These are phyloP conservation scores for Tetropium fuscum DNA, from an alignment of 2,888 invertebrate genomes.

Conservation along the genomic window DNA sequence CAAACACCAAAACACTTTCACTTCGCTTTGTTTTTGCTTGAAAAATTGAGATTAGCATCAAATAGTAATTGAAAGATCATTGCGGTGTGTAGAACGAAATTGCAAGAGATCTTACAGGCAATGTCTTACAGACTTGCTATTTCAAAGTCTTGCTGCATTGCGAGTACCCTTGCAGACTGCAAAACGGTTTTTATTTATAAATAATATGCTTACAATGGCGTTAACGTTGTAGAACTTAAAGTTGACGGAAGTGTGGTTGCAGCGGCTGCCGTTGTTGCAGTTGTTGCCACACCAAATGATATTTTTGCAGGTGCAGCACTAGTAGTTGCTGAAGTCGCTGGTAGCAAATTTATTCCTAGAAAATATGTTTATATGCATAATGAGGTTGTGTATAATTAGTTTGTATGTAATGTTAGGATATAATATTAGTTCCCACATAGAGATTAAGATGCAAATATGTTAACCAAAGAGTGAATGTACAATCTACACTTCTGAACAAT, in stretches of 20 bases:
- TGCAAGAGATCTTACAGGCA: too few relatives aligned
- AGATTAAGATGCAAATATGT: too few relatives aligned
- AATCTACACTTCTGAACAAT: too few relatives aligned
- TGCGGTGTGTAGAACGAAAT: too few relatives aligned
- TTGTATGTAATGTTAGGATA: background rate
- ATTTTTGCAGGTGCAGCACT: conserved; percentile 44
- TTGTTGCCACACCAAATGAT: conserved; percentile 28
- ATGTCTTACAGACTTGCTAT: too few relatives aligned
- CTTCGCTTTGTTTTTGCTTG: too few relatives aligned
- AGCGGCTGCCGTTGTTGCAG: conserved; percentile 32
- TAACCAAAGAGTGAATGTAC: too few relatives aligned
- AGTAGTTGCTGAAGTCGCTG: conserved; percentile 50
- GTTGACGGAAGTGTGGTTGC: conserved; percentile 16
- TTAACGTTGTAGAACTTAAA: conserved; percentile 8
- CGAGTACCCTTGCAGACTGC: too few relatives aligned
- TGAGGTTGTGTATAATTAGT: background rate
- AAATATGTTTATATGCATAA: background rate
- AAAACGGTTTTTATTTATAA: background rate
- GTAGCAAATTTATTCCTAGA: conserved; percentile 25
- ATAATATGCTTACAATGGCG: conserved; percentile 19
- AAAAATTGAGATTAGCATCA: too few relatives aligned
- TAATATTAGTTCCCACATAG: background rate
- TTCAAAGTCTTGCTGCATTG: too few relatives aligned
- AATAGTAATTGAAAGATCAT: too few relatives aligned
- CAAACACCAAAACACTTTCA: too few relatives aligned